A percentile compares a stretch with the other conserved stretches of the same genome.
These are phyloP conservation scores for Bungarus multicinctus DNA, from an alignment of 2,113 vertebrate species.

Conservation along the genomic window DNA sequence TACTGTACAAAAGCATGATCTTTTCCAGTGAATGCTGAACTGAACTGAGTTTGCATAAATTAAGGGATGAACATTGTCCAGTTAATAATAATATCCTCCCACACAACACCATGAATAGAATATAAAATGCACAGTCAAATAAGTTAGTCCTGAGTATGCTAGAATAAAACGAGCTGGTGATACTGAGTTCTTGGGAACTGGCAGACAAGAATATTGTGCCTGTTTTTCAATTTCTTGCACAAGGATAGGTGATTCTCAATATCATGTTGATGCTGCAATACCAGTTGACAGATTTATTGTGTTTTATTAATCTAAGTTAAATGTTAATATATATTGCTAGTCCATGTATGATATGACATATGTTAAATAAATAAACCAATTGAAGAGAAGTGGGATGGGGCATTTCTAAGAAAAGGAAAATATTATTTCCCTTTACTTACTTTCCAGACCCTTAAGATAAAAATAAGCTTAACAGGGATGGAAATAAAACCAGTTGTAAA, in stretches of 20 bases:
- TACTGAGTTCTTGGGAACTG: neutral
- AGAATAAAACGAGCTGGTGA: neutral
- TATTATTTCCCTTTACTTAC: neutral
- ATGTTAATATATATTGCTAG: no score
- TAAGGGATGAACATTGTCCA: neutral
- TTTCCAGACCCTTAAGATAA: neutral
- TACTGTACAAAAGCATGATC: neutral
- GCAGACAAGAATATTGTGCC: neutral
- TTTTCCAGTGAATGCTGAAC: neutral
- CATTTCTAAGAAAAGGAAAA: neutral
- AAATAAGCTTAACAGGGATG: neutral
- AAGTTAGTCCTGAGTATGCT: no score
- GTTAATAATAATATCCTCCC: neutral
- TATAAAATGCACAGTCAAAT: neutral
- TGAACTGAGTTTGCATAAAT: neutral
- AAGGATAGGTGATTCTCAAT: neutral
- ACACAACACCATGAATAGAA: neutral
- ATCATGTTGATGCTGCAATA: neutral
- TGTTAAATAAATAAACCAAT: neutral
- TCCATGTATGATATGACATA: no score
- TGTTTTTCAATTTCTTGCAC: neutral
- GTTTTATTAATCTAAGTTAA: neutral
- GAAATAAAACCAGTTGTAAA: neutral
- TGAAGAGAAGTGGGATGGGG: neutral
- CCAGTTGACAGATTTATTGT: neutral